Conservation (phyloP, 2,797 vertebrate genomes). For the Percopsis omiscomaycus region DNA sequence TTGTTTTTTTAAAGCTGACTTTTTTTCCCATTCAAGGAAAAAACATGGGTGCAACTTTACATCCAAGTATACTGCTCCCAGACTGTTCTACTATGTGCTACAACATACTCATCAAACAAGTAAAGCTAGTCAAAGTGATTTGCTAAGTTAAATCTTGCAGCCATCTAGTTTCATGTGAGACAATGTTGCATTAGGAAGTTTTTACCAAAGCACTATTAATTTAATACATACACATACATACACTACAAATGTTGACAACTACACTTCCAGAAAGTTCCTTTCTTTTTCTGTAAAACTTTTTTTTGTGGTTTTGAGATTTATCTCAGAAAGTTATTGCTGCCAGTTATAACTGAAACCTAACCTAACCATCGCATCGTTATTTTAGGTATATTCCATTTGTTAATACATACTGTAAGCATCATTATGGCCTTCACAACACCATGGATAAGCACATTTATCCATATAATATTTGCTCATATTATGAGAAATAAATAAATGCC, state of each 20-base stretch:
- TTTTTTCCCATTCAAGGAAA: constrained; percentile 26
- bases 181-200: constrained; percentile 40
- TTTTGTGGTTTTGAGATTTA: background rate
- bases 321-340: background rate
- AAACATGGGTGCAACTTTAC: constrained; percentile 30
- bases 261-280: constrained; percentile 6
- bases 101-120: constrained; percentile 15
- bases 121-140: no score
- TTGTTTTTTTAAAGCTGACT: constrained; percentile 3
- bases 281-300: constrained; percentile 7
- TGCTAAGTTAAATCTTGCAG: no score
- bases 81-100: constrained; percentile 4
- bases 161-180: constrained; percentile 26
- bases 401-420: no score
- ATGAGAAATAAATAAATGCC: no score
- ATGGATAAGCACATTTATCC: no score
- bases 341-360: no score
- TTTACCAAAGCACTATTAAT: constrained; percentile 27
- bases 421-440: no score
- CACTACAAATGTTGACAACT: constrained; percentile 11
- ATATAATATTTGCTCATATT: no score
- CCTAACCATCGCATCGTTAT: no score
- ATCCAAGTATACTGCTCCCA: constrained; percentile 5
- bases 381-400: no score
- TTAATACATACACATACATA: constrained; percentile 18